Evolutionary conservation across 2,797 vertebrate species (phyloP).

Genomic region (Smutsia temminckii): DNA sequence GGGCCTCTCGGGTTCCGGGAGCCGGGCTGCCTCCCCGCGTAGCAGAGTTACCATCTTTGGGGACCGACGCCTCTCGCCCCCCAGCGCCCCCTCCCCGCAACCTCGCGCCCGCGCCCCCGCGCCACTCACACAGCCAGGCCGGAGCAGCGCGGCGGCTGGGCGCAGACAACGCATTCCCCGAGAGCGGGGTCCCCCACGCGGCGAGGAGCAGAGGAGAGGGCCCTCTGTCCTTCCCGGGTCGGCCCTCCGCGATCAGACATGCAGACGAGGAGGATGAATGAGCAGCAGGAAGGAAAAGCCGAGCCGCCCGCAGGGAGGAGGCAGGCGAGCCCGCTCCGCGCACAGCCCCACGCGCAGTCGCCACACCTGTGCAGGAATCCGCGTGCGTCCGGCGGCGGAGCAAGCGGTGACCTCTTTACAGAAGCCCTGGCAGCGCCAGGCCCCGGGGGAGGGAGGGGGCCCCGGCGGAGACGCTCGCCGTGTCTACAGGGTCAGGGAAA

Average conservation of each 20-base stretch:
- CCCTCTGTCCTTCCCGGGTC: background rate
- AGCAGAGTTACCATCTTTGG: background rate
- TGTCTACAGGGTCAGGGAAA: background rate
- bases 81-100: background rate
- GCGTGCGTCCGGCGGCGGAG: background rate
- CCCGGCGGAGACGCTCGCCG: background rate
- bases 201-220: background rate
- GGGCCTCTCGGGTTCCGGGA: background rate
- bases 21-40: background rate
- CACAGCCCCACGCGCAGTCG: background rate
- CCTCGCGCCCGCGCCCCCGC: background rate
- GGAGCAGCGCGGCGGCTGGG: background rate
- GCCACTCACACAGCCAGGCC: background rate
- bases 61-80: background rate
- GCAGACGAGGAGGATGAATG: constrained; percentile 64
- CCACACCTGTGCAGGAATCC: constrained; percentile 1
- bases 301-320: background rate
- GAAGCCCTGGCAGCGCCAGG: background rate
- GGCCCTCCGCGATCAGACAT: background rate
- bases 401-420: background rate
- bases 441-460: background rate
- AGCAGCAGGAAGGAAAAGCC: background rate
- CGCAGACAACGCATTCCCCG: background rate
- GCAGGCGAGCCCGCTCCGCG: background rate
- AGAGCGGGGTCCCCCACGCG: background rate